Evolutionary conservation across 2,888 invertebrate genomes (phyloP), one percentile per base, ranked within the genome.

Genomic region (Pterostichus madidus): DNA sequence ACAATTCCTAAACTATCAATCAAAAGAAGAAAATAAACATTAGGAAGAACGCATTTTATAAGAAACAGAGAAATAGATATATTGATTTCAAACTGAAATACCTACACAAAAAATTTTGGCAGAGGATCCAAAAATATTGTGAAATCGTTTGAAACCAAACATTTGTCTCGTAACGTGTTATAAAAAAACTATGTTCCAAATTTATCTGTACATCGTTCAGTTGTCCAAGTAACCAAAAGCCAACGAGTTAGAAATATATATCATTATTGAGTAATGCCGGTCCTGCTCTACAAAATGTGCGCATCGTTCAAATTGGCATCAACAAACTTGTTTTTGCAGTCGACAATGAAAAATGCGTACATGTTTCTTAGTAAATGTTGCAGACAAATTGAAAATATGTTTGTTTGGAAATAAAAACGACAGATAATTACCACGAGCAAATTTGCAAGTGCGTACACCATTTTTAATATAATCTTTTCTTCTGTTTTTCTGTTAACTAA

Each of bases 321-420:
- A 79, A 79, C 78, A 79, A 17, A 79, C 61, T 61, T 79, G 78
- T 79, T 79, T 64, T 79, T 79, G 44, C 46, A 59, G 10, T 53
- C 35, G 17, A 78, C 44, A 17, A 35, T 13, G 61, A 46, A 79
- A 79, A 79, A 79, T 39, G 39, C 7, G 10, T 17, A 8, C 39
- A 78, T n/a, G 32, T 32, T 61, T 61, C 24, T 17, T 59, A 35
- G 56, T 39, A 56, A 77, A 35, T 11, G 32, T n/a, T 31, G 64
- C 35, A n/a, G 35, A 64, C 64, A 64, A 64, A 59, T 56, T 24
- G 24, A n/a, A 61, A 61, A 6, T 61, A n/a, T 32, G 61, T n/a
- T 31, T 10, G 24, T 24, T 24, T 24, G 24, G 24, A 24, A 24
- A 24, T 3, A 24, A 24, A 24, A 1, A 24, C 1, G 3, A 24